phyloP scores from a whole-genome alignment of 2,888 invertebrate species.

The Drosophila greeni region DNA sequence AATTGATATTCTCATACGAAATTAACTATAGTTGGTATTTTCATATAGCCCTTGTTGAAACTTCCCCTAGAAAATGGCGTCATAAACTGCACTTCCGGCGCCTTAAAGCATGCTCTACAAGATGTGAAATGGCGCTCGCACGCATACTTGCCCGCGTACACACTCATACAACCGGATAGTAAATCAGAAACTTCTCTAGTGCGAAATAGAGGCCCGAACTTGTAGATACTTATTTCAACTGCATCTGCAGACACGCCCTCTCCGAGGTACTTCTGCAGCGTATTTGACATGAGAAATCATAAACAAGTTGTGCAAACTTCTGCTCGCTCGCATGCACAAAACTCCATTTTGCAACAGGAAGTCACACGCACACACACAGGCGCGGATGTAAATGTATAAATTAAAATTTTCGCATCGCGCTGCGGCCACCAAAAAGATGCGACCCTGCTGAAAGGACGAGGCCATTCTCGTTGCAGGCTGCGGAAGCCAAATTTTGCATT shows the following conservation, averaged over 20 bases:
- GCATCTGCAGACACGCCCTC: slow-evolving; percentile 48
- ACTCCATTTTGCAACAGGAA: slow-evolving; percentile 67
- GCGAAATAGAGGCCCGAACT: slow-evolving; percentile 64
- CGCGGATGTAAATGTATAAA: slow-evolving; percentile 64
- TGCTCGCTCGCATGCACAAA: slow-evolving; percentile 42
- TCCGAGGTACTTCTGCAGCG: slow-evolving; percentile 53
- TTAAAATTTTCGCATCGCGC: slow-evolving; percentile 64
- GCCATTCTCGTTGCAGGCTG: slow-evolving; percentile 14
- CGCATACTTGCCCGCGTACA: slow-evolving; percentile 12
- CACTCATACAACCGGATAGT: slow-evolving; percentile 39
- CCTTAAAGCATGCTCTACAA: slow-evolving; percentile 51
- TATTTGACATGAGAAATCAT: slow-evolving; percentile 74
- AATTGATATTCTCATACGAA: background rate
- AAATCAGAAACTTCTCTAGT: slow-evolving; percentile 70
- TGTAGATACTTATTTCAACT: slow-evolving; percentile 60
- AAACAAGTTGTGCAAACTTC: slow-evolving; percentile 73
- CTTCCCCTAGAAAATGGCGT: slow-evolving; percentile 47
- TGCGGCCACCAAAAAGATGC: slow-evolving; percentile 44
- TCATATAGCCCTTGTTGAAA: slow-evolving; percentile 1
- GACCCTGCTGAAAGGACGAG: slow-evolving; percentile 18
- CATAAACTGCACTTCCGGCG: slow-evolving; percentile 61
- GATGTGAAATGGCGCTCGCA: slow-evolving; percentile 35
- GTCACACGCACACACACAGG: slow-evolving; percentile 51
- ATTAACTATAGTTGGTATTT: background rate
- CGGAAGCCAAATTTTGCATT: slow-evolving; percentile 25